phyloP scores from a whole-genome alignment of 2,888 invertebrate genomes.

The Lacanobia oleracea region DNA sequence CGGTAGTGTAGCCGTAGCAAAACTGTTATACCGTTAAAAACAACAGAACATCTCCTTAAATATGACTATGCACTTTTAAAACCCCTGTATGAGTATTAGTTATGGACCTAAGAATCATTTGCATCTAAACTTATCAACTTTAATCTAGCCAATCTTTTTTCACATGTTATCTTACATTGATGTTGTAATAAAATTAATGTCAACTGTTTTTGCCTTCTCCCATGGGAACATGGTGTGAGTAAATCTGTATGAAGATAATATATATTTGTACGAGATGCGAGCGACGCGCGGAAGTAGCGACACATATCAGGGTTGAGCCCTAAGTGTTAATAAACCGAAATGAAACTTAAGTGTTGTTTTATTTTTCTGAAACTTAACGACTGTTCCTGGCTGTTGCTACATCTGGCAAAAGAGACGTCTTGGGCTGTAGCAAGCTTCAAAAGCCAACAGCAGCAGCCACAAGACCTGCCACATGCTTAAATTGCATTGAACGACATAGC shows the following conservation, averaged over 20 bases:
- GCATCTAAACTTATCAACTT: neutral
- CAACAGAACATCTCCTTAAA: no score
- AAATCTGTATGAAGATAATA: neutral
- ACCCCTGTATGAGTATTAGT: no score
- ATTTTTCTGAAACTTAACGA: slow-evolving; percentile 66
- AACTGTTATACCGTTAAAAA: no score
- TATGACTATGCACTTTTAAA: no score
- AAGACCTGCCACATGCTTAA: no score
- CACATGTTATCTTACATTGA: no score
- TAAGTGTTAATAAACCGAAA: slow-evolving; percentile 88
- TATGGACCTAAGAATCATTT: neutral
- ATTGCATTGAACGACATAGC: no score
- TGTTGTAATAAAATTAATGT: no score
- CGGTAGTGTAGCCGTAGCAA: no score
- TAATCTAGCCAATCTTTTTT: no score
- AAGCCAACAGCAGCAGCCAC: neutral
- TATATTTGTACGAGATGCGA: slow-evolving; percentile 70
- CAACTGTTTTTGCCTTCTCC: neutral
- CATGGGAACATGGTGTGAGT: neutral
- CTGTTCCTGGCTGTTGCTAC: neutral
- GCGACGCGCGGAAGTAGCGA: slow-evolving; percentile 80
- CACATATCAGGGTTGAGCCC: slow-evolving; percentile 89
- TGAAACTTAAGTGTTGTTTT: slow-evolving; percentile 80
- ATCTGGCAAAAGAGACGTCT: neutral
- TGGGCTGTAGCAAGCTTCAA: neutral